Base-by-base conservation (phyloP, 2,797 vertebrate species). In the Acipenser ruthenus region DNA sequence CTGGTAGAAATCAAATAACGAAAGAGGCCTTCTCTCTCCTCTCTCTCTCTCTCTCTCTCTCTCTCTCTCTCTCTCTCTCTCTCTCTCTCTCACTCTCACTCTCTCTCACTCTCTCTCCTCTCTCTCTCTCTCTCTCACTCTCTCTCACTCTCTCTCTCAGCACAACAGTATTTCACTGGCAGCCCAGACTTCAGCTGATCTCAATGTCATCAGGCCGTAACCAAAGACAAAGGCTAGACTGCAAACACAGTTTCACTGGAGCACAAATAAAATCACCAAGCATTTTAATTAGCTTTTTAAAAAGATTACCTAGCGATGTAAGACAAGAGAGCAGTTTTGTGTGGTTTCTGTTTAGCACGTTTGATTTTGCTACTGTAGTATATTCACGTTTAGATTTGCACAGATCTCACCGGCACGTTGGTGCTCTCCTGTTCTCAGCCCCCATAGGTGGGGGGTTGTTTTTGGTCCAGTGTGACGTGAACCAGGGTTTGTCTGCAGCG, bases 261-360 rank as follows among this genome's bases (percentile, higher is more conserved):
- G 60, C 55, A 50, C 55, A 60, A 60, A 65, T 10, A 49, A 47
- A 55, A 65, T 49, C 47, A 23, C 10, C 53, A 23, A 58, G 53
- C 12, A 60, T n/a, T 58, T 56, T 52, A 69, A 65, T 65, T 69
- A 53, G 59, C 50, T 13, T n/a, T 37, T 48, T 10, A 15, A 66
- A 47, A 10, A 47, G 12, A 10, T 7, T 23, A 49, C 49, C 65
- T 51, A 56, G 48, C 12, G 65, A 48, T 60, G 23, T 59, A 18
- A 37, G 58, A 37, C 13, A 66, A 10, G 47, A 18, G 51, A 8
- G 64, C 23, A 37, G 23, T 37, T 37, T 37, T 37, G 23, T 37
- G 23, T 37, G 23, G 23, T 37, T 37, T 3, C 23, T 3, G 23
- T 37, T 37, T 37, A 3, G 37, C 37, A 37, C 37, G 3, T 37